phyloP scores from a whole-genome alignment of 2,888 invertebrate genomes.

The Ormyrus thymus region DNA sequence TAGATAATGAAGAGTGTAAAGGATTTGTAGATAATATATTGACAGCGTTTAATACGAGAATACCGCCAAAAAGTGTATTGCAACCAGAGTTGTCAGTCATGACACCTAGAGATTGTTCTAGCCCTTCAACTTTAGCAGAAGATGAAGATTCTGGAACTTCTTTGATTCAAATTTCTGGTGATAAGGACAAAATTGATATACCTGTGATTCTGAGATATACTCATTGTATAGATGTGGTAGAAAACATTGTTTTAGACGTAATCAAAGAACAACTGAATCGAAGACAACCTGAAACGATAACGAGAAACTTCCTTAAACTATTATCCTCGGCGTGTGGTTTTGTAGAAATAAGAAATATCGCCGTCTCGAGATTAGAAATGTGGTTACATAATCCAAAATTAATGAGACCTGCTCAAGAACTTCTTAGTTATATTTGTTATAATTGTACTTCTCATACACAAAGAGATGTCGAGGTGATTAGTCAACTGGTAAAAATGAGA shows the following conservation, averaged over 20 bases:
- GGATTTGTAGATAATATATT: slow-evolving; percentile 93
- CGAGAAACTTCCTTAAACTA: slow-evolving; percentile 90
- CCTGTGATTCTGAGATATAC: slow-evolving; percentile 78
- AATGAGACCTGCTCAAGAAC: slow-evolving; percentile 92
- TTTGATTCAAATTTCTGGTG: slow-evolving; percentile 64
- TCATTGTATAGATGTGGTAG: slow-evolving; percentile 82
- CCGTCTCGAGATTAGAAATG: slow-evolving; percentile 88
- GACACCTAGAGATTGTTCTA: slow-evolving; percentile 70
- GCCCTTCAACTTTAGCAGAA: slow-evolving; percentile 69
- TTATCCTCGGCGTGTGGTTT: slow-evolving; percentile 91
- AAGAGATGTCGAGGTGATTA: slow-evolving; percentile 85
- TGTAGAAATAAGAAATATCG: slow-evolving; percentile 88
- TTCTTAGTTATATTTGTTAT: slow-evolving; percentile 91
- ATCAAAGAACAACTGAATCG: slow-evolving; percentile 91
- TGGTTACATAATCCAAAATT: slow-evolving; percentile 98
- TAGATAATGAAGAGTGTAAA: slow-evolving; percentile 93
- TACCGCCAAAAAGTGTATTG: slow-evolving; percentile 83
- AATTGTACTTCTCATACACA: slow-evolving; percentile 87
- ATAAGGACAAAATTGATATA: slow-evolving; percentile 74
- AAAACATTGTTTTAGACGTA: slow-evolving; percentile 88
- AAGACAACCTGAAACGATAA: slow-evolving; percentile 90
- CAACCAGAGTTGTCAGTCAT: slow-evolving; percentile 77
- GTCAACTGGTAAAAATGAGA: slow-evolving; percentile 90
- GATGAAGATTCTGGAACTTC: slow-evolving; percentile 70
- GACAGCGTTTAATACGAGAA: slow-evolving; percentile 88